Percentiles rank a stretch among this genome's conserved stretches.
These are phyloP conservation scores for Folsomia manolachei DNA, from an alignment of 2,888 invertebrate genomes.

Conservation along the genomic window DNA sequence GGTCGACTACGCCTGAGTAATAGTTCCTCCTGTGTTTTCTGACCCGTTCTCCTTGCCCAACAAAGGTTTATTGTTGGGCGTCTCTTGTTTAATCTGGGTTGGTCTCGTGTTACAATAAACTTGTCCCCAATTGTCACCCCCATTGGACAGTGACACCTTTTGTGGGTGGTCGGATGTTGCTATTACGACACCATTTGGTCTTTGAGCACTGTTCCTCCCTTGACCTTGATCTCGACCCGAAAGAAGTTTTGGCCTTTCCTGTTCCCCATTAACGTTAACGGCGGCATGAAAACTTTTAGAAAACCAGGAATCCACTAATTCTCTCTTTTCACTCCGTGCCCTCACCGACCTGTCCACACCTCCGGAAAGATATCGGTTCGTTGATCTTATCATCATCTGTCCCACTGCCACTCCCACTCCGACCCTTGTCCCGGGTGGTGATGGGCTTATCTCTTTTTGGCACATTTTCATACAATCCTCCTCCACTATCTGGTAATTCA, in stretches of 20 bases:
- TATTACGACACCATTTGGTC: no score
- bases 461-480: not conserved
- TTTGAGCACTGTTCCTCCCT: no score
- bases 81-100: no score
- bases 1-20: constrained; percentile 5
- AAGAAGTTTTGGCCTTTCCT: no score
- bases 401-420: not conserved
- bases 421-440: no score
- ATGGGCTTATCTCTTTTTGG: not conserved
- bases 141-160: no score
- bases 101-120: not conserved
- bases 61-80: no score
- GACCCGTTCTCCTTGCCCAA: constrained; percentile 15
- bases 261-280: not conserved
- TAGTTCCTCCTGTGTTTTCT: not conserved
- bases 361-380: constrained; percentile 7
- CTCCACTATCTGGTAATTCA: not conserved
- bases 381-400: not conserved
- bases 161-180: no score
- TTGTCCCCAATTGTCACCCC: not conserved
- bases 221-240: no score
- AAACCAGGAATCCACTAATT: constrained; percentile 45
- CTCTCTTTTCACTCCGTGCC: constrained; percentile 44
- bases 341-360: constrained; percentile 30
- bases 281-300: constrained; percentile 34